phyloP scores from a whole-genome alignment of 2,888 invertebrate species.

The Synergus japonicus region DNA sequence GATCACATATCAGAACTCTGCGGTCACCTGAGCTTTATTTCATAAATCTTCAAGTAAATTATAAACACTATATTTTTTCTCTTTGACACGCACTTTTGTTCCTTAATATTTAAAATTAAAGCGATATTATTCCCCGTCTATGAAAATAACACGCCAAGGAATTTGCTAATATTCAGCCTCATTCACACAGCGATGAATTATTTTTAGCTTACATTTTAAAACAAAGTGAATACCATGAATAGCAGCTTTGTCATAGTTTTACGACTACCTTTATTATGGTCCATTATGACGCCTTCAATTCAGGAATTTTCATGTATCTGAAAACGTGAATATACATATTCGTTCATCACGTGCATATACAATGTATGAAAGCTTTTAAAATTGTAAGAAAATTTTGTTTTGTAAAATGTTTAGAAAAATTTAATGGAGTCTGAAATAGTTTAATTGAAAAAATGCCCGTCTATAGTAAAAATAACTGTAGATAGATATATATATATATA shows the following conservation, averaged over 20 bases:
- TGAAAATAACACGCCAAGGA: neutral
- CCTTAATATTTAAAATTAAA: neutral
- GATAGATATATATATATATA: neutral
- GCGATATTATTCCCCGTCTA: neutral
- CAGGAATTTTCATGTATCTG: neutral
- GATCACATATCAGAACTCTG: constrained; percentile 50
- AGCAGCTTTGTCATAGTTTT: neutral
- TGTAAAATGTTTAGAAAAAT: no score
- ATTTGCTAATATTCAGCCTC: neutral
- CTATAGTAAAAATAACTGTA: neutral
- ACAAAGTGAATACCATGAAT: neutral
- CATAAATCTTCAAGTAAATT: neutral
- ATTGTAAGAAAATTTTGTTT: no score
- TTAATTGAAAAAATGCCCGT: neutral
- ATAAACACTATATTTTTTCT: neutral
- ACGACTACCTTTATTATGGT: neutral
- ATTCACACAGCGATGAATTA: neutral
- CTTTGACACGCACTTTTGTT: neutral
- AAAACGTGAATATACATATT: no score
- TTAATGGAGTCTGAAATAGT: no score
- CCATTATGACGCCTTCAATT: neutral
- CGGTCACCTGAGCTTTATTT: neutral
- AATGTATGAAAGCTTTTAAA: neutral
- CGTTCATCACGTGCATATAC: neutral
- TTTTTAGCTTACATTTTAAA: constrained; percentile 1